These are phyloP conservation scores for Anoplolepis gracilipes DNA, from an alignment of 1,140 invertebrate genomes.

Conservation along the genomic window DNA sequence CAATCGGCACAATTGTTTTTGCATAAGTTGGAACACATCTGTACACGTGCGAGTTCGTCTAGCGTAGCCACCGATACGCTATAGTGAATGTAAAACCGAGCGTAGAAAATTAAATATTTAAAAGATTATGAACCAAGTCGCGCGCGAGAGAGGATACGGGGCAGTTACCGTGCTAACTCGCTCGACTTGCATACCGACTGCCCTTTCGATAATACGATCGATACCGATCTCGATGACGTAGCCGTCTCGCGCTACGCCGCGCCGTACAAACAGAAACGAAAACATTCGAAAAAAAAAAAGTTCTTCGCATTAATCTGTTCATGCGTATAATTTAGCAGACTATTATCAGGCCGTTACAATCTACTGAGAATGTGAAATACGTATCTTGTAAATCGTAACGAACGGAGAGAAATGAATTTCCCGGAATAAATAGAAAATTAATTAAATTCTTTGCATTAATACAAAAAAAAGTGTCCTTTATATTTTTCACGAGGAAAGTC, in stretches of 20 bases:
- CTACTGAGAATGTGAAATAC: too few relatives aligned
- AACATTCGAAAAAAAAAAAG: slow-evolving; percentile 20
- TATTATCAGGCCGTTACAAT: neutral
- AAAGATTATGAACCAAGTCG: slow-evolving; percentile 57
- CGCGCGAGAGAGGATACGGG: slow-evolving; percentile 19
- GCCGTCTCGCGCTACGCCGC: neutral
- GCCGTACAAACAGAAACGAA: neutral
- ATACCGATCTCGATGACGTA: slow-evolving; percentile 47
- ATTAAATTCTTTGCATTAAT: neutral
- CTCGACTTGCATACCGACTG: neutral
- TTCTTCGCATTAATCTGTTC: neutral
- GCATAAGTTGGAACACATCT: neutral
- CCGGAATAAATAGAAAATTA: neutral
- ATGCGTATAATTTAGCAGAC: neutral
- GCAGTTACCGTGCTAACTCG: slow-evolving; percentile 19
- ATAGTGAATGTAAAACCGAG: slow-evolving; percentile 64
- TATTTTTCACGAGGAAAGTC: neutral
- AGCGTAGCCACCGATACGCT: slow-evolving; percentile 50
- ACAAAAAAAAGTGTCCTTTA: neutral
- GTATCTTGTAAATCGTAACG: too few relatives aligned
- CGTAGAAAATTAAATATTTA: slow-evolving; percentile 66
- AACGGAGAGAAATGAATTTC: too few relatives aligned
- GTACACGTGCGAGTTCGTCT: slow-evolving; percentile 32
- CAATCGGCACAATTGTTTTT: slow-evolving; percentile 47
- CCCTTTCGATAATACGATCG: slow-evolving; percentile 54